Percentiles rank a stretch among this genome's conserved stretches.
Evolutionary conservation across 2,113 vertebrate species (phyloP).

Genomic region (Pandion haliaetus): DNA sequence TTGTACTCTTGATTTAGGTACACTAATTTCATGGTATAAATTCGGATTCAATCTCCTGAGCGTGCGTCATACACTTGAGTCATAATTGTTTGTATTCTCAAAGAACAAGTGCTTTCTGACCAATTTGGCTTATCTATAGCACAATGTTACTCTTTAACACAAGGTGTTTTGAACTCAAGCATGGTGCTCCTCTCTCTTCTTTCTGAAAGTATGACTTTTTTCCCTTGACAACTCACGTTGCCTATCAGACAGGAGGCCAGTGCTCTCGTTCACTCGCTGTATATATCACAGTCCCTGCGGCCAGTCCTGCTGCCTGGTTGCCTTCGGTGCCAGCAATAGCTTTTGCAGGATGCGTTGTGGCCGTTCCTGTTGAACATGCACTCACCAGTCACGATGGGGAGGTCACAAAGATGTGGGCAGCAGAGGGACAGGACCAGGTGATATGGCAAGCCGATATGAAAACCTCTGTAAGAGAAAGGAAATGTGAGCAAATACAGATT

Average conservation of each 20-base stretch:
- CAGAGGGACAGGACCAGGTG: not conserved
- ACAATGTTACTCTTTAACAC: not conserved
- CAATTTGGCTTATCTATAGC: not conserved
- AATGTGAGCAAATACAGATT: not conserved
- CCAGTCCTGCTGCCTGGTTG: not conserved
- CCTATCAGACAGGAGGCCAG: not conserved
- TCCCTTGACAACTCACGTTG: not conserved
- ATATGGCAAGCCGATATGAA: not conserved
- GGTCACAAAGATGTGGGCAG: not conserved
- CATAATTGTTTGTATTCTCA: not conserved
- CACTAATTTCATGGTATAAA: not conserved
- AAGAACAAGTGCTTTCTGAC: not conserved
- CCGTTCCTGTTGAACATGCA: not conserved
- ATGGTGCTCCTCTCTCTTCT: not conserved
- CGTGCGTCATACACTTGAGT: not conserved
- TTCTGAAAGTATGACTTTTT: not conserved
- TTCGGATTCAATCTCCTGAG: not conserved
- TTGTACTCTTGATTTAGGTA: not conserved
- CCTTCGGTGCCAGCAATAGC: not conserved
- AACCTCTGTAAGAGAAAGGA: not conserved
- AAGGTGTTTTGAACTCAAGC: not conserved
- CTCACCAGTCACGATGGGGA: not conserved
- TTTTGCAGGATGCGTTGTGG: not conserved
- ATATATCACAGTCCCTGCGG: fast-evolving
- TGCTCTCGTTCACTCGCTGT: not conserved